phyloP scores from a whole-genome alignment of 2,797 vertebrate genomes.

The Phalloptychus januarius region DNA sequence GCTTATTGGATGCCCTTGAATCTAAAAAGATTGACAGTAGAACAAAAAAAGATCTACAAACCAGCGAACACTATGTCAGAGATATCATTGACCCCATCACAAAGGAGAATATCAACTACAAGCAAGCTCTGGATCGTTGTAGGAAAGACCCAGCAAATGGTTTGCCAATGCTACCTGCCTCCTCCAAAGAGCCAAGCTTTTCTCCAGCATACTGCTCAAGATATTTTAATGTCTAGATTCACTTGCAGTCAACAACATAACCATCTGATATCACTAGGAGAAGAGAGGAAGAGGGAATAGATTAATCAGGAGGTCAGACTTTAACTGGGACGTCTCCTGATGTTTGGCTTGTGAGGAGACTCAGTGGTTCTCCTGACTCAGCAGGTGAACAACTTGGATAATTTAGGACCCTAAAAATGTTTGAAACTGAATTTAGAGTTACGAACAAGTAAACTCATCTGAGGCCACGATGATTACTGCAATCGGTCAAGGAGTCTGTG shows the following conservation, averaged over 20 bases:
- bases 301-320: not conserved
- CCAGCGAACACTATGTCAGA: conserved; percentile 85
- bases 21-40: conserved; percentile 86
- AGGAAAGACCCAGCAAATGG: conserved; percentile 84
- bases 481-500: not conserved
- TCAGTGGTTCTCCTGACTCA: not conserved
- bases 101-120: conserved; percentile 92
- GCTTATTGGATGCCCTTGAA: conserved; percentile 82
- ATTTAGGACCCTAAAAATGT: not conserved
- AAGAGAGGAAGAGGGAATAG: not conserved
- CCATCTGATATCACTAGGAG: not conserved
- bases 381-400: not conserved
- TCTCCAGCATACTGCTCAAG: conserved; percentile 41
- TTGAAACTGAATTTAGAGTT: not conserved
- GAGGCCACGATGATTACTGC: not conserved
- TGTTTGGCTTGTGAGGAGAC: not conserved
- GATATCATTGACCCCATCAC: conserved; percentile 90
- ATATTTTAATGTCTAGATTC: not conserved
- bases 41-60: conserved; percentile 86
- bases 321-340: not conserved
- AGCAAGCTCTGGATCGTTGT: conserved; percentile 91
- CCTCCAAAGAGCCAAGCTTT: conserved; percentile 79
- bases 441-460: not conserved
- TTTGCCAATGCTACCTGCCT: conserved; percentile 86
- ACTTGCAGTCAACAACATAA: not conserved